Evolutionary conservation across 2,113 vertebrate species (phyloP).

Genomic region (Amphilophus citrinellus): DNA sequence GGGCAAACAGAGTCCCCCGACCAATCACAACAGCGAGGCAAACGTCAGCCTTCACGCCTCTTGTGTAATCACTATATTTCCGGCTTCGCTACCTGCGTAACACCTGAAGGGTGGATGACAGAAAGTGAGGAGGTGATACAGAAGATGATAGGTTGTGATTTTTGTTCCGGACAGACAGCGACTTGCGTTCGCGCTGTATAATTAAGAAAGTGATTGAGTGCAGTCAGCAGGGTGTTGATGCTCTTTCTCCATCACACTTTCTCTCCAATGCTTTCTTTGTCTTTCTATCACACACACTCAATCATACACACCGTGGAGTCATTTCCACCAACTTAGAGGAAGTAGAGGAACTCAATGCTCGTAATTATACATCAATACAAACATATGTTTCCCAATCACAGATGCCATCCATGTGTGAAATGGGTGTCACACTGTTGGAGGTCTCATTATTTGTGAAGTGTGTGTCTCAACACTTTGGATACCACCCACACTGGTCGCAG

Average conservation of each 20-base stretch:
- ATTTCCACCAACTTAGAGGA: slow-evolving; percentile 72
- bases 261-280: slow-evolving; percentile 45
- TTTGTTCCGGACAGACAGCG: slow-evolving; percentile 64
- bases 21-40: background rate
- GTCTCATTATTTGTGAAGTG: slow-evolving; percentile 73
- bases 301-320: slow-evolving; percentile 52
- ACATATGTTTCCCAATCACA: slow-evolving; percentile 81
- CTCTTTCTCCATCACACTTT: slow-evolving; percentile 62
- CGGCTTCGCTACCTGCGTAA: slow-evolving; percentile 51
- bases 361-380: slow-evolving; percentile 84
- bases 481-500: slow-evolving; percentile 56
- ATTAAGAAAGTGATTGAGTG: slow-evolving; percentile 77
- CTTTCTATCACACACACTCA: slow-evolving; percentile 47
- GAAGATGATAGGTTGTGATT: slow-evolving; percentile 68
- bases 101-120: slow-evolving; percentile 49
- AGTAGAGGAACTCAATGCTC: slow-evolving; percentile 70
- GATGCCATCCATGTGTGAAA: slow-evolving; percentile 84
- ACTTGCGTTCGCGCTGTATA: slow-evolving; percentile 80
- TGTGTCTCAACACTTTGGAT: slow-evolving; percentile 40
- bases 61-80: slow-evolving; percentile 43
- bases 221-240: slow-evolving; percentile 66
- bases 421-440: slow-evolving; percentile 75
- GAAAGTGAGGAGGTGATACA: slow-evolving; percentile 41
- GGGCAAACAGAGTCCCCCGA: background rate
- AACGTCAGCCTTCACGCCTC: slow-evolving; percentile 29